Conservation (phyloP, 2,113 vertebrate species). For the Sapayoa aenigma region DNA sequence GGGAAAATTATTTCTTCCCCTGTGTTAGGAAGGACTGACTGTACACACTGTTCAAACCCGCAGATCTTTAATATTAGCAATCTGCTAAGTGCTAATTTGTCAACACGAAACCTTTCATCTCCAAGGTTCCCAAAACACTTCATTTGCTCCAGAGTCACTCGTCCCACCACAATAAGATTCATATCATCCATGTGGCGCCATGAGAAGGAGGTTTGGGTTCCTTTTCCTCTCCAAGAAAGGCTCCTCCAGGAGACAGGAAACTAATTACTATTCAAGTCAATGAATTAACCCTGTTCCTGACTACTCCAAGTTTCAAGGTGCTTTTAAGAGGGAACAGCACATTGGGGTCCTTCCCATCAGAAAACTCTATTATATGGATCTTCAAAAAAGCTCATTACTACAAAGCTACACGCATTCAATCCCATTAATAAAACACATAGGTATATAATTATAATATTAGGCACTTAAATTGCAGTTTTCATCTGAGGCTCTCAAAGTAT, state of each 20-base stretch:
- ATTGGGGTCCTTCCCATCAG: not conserved
- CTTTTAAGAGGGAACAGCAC: not conserved
- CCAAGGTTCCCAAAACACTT: slow-evolving; percentile 7
- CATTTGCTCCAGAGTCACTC: not conserved
- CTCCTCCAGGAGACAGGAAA: not conserved
- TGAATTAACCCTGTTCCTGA: not conserved
- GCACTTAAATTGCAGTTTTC: slow-evolving; percentile 64
- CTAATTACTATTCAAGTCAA: slow-evolving; percentile 10
- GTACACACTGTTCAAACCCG: not conserved
- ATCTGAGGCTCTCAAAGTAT: slow-evolving; percentile 33
- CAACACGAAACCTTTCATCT: slow-evolving; percentile 37
- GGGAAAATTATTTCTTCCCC: not conserved
- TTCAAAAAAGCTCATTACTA: slow-evolving; percentile 59
- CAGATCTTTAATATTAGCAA: not conserved
- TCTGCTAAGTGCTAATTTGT: slow-evolving; percentile 46
- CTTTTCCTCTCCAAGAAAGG: not conserved
- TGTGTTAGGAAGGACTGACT: not conserved
- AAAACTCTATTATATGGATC: slow-evolving; percentile 26
- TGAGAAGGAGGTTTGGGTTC: not conserved
- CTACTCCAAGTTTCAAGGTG: not conserved
- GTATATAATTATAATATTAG: slow-evolving; percentile 57
- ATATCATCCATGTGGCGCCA: rapidly evolving
- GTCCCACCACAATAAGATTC: not conserved
- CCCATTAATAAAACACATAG: slow-evolving; percentile 59
- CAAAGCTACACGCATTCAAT: slow-evolving; percentile 50